Percentiles rank a stretch among this genome's conserved stretches.
These are phyloP conservation scores for Macaca mulatta DNA, from an alignment of 2,113 vertebrate species.

Conservation along the genomic window DNA sequence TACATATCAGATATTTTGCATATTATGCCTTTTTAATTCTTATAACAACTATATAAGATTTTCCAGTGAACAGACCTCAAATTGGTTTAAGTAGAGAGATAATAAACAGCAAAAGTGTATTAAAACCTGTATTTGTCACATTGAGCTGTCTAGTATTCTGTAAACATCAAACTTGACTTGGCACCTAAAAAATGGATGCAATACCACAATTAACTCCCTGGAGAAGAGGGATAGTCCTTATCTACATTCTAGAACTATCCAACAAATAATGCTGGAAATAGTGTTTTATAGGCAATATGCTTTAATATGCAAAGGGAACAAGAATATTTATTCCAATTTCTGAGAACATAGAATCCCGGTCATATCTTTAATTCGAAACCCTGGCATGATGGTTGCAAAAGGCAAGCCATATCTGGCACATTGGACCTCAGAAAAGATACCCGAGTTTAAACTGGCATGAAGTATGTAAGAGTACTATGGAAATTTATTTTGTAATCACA, in stretches of 20 bases:
- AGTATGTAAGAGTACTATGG: neutral
- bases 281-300: neutral
- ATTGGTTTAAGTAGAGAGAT: neutral
- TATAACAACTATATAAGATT: neutral
- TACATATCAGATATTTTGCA: neutral
- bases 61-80: neutral
- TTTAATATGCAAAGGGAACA: neutral
- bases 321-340: neutral
- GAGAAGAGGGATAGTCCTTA: neutral
- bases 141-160: neutral
- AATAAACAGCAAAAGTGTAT: neutral
- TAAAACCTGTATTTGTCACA: neutral
- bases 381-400: neutral
- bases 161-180: neutral
- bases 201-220: neutral
- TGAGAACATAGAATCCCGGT: neutral
- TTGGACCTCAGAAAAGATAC: neutral
- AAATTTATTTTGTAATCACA: neutral
- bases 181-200: neutral
- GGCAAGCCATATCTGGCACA: neutral
- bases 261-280: neutral
- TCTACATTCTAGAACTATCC: neutral
- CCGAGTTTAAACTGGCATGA: neutral
- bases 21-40: neutral
- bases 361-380: neutral